Base-by-base conservation (phyloP, 2,888 invertebrate species). In the Pammene fasciana region DNA sequence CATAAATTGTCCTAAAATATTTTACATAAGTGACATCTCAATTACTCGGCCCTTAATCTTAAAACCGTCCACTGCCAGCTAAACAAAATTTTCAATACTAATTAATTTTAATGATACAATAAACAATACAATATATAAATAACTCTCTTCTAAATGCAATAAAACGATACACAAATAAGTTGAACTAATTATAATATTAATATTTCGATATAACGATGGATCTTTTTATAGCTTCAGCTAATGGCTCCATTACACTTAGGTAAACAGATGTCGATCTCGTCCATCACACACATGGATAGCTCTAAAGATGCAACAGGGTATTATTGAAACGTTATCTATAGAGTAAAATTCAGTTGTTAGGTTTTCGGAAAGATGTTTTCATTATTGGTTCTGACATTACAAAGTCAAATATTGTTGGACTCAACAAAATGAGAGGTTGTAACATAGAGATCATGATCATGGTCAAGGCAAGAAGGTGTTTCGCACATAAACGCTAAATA, bases 111-210 rank as follows among this genome's bases (percentile, higher is more conserved):
- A 59, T 26, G n/a, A n/a, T n/a, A n/a, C n/a, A n/a, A n/a, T 38
- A 34, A 43, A 18, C 10, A 18, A 54, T 60, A 54, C 34, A 67
- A n/a, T n/a, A 16, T 9, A 43, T 52, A 60, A 52, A 52, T 54
- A 52, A 54, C 41, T 50, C 10, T 65, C 38, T 38, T 36, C 48
- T 26, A 50, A 10, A 66, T 34, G 59, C 45, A n/a, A 43, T 60
- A 60, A 67, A 67, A 14, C 54, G 52, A 34, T 38, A 50, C 2
- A 46, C 36, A 54, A 45, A 59, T 55, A 43, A 38, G 50, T 68
- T 18, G 36, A 64, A 68, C 50, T 52, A 68, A 64, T 68, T 68
- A 64, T 41, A 56, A 68, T 68, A 56, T 68, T 68, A 56, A 61
- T 62, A 67, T 62, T 54, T 41, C 48, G 41, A 62, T 56, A 54